phyloP scores from a whole-genome alignment of 2,888 invertebrate genomes.

The Myopa tessellatipennis region DNA sequence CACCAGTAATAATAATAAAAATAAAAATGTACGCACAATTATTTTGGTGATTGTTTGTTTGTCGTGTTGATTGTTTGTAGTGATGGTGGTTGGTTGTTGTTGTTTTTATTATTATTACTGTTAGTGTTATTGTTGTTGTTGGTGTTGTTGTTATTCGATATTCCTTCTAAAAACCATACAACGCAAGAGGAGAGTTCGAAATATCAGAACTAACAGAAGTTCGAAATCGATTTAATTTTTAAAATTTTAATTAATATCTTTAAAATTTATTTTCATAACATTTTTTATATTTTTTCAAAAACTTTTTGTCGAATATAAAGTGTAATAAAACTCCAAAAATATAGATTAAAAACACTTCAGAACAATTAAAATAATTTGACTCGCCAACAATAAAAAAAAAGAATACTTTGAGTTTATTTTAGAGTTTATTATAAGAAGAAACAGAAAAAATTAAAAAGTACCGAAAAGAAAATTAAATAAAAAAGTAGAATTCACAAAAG shows the following conservation, averaged over 20 bases:
- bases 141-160: too few species aligned
- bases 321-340: too few species aligned
- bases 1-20: neutral
- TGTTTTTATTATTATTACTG: too few species aligned
- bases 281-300: neutral
- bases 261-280: neutral
- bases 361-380: neutral
- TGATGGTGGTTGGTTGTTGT: too few species aligned
- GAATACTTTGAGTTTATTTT: neutral
- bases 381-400: neutral
- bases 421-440: neutral
- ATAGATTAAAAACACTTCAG: neutral
- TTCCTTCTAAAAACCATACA: too few species aligned
- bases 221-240: too few species aligned
- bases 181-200: too few species aligned
- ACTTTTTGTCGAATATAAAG: neutral
- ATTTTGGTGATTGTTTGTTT: too few species aligned
- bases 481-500: neutral
- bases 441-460: neutral
- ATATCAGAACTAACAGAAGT: too few species aligned
- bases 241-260: neutral
- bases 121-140: too few species aligned
- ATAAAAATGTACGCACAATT: neutral
- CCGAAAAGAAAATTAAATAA: conserved; percentile 6
- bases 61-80: too few species aligned